These are phyloP conservation scores for Perdix hodgsoniae DNA, from an alignment of 2,797 vertebrate species.

Conservation along the genomic window DNA sequence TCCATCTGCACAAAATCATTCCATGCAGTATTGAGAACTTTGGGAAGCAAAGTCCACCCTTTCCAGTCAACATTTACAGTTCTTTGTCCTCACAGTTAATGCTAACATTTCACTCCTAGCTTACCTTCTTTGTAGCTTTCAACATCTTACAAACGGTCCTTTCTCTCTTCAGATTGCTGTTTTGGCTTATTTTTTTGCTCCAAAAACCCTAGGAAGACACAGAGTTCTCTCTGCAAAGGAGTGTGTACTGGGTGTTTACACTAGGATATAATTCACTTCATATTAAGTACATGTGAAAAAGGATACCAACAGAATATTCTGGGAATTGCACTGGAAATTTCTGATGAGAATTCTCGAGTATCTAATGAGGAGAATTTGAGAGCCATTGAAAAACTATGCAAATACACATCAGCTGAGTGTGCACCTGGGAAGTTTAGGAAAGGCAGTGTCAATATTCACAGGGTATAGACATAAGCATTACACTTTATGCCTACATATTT, in stretches of 20 bases:
- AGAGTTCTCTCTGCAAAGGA: neutral
- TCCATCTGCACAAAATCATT: conserved; percentile 24
- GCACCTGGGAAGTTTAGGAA: neutral
- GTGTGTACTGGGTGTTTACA: neutral
- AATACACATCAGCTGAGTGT: neutral
- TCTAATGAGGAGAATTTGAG: neutral
- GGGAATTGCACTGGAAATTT: neutral
- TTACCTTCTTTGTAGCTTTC: neutral
- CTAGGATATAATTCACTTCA: neutral
- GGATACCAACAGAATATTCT: neutral
- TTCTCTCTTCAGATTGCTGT: fast-evolving
- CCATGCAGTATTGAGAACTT: neutral
- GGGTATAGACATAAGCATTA: neutral
- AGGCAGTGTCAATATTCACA: neutral
- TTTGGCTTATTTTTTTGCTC: neutral
- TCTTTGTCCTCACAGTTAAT: neutral
- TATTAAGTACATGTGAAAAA: neutral
- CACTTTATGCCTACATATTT: neutral
- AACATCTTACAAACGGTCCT: neutral
- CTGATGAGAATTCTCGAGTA: neutral
- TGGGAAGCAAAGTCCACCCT: neutral
- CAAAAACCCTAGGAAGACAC: neutral
- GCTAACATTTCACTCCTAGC: neutral
- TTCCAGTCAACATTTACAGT: neutral
- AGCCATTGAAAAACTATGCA: neutral